phyloP scores from a whole-genome alignment of 2,113 vertebrate genomes.

The Charina bottae region DNA sequence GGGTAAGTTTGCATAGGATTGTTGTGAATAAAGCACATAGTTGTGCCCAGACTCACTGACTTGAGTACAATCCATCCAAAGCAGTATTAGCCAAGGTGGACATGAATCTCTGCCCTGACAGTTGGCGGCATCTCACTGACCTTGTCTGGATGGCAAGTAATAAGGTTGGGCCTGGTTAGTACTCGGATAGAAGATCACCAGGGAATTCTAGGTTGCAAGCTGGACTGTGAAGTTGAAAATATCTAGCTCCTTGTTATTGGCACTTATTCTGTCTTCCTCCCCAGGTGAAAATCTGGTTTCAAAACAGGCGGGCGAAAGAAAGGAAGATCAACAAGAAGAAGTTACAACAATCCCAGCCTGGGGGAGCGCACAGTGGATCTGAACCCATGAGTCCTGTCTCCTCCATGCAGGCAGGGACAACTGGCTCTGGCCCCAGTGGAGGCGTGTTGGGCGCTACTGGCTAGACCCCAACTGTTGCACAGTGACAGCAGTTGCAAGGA shows the following conservation, averaged over 20 bases:
- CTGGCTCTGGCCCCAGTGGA: slow-evolving; percentile 43
- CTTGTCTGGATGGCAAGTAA: background rate
- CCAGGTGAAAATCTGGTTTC: slow-evolving; percentile 86
- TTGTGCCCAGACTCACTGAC: too few species aligned
- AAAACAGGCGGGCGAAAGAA: slow-evolving; percentile 81
- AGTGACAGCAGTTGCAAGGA: slow-evolving; percentile 35
- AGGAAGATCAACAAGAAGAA: slow-evolving; percentile 84
- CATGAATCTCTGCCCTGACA: background rate
- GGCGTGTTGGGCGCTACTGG: slow-evolving; percentile 62
- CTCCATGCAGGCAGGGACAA: slow-evolving; percentile 67
- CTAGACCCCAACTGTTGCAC: slow-evolving; percentile 56
- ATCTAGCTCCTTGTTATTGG: background rate
- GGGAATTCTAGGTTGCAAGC: background rate
- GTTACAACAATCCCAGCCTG: slow-evolving; percentile 74
- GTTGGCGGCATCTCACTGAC: background rate
- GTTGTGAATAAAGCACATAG: background rate
- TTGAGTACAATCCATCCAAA: background rate
- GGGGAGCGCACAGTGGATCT: slow-evolving; percentile 53
- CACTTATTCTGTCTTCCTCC: background rate
- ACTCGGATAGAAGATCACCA: background rate
- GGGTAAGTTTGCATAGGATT: background rate
- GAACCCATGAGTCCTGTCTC: slow-evolving; percentile 75
- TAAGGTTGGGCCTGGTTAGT: background rate
- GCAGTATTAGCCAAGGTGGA: background rate
- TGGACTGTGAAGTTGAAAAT: background rate